Percentiles rank a stretch among this genome's conserved stretches.
Conservation (phyloP, 2,888 invertebrate species). For the Deroplatys truncata region DNA sequence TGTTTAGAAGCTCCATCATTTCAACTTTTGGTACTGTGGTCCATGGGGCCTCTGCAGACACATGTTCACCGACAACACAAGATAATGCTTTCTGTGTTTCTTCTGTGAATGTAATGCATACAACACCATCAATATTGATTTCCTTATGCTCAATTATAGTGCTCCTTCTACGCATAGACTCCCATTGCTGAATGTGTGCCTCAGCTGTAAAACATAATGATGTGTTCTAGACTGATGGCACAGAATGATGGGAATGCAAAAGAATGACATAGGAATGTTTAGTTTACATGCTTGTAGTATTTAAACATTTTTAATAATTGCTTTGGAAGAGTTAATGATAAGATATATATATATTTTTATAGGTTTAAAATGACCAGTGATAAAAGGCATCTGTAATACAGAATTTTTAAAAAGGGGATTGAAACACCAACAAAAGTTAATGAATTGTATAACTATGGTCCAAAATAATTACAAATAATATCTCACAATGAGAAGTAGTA, state of each 20-base stretch:
- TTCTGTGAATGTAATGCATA: conserved; percentile 44
- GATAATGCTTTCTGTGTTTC: conserved; percentile 61
- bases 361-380: too few species aligned
- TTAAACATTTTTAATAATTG: not conserved
- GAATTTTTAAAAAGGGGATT: too few species aligned
- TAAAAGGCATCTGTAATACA: too few species aligned
- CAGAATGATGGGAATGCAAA: not conserved
- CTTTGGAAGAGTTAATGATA: not conserved
- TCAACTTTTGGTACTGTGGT: conserved; percentile 48
- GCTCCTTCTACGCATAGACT: not conserved
- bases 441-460: too few species aligned
- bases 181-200: conserved; percentile 6
- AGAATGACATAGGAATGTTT: not conserved
- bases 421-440: too few species aligned
- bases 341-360: not conserved
- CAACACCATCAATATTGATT: conserved; percentile 20
- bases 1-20: not conserved
- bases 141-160: conserved; percentile 1
- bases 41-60: conserved; percentile 73
- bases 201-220: not conserved
- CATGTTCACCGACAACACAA: conserved; percentile 60
- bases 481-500: too few species aligned
- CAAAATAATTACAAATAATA: too few species aligned
- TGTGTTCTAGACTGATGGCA: not conserved
- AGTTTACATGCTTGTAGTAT: not conserved